Evolutionary conservation across 2,888 invertebrate species (phyloP), one percentile per base, ranked within the genome.

Genomic region (Steinernema hermaphroditum): DNA sequence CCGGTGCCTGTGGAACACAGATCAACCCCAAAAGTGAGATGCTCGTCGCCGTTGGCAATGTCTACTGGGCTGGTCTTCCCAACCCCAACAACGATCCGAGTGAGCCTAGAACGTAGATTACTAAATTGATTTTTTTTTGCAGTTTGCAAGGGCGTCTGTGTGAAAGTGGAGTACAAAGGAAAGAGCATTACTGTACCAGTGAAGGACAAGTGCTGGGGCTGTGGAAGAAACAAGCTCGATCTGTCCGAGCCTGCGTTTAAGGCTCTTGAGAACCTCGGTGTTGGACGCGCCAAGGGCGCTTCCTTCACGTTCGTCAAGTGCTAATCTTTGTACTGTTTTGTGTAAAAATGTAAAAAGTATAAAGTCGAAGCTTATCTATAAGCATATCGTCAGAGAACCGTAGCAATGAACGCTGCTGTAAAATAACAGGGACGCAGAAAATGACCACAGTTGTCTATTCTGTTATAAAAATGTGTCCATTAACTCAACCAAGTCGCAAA

Each of bases 161-260:
- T 41, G 9, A 41, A 41, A 73, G 22, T 72, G n/a, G 22, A n/a
- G 14, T 2, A 68, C n/a, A 12, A 70, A 29, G n/a, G 29, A 22
- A 57, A 57, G 12, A 62, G 54, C 16, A 57, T 74, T 68, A 74
- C 41, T 22, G 74, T 74, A 19, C 74, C 74, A 14, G 57, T 74
- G 68, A 74, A 74, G 41, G 74, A 74, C 54, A 74, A 74, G 41
- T 74, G 74, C 43, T 37, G 62, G 0, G 44, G 46, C 6, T 74
- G 74, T 27, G 34, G 24, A 1, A 22, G 16, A 0, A 54, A 74
- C 50, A 46, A 74, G n/a, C n/a, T n/a, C n/a, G n/a, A n/a, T n/a
- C n/a, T n/a, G n/a, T n/a, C n/a, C n/a, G n/a, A n/a, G n/a, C 22
- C 19, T 74, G 41, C 41, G 9, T 41, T 41, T 41, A 14, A 8